Evolutionary conservation across 2,797 vertebrate genomes (phyloP).

Genomic region (Falco novaeseelandiae): DNA sequence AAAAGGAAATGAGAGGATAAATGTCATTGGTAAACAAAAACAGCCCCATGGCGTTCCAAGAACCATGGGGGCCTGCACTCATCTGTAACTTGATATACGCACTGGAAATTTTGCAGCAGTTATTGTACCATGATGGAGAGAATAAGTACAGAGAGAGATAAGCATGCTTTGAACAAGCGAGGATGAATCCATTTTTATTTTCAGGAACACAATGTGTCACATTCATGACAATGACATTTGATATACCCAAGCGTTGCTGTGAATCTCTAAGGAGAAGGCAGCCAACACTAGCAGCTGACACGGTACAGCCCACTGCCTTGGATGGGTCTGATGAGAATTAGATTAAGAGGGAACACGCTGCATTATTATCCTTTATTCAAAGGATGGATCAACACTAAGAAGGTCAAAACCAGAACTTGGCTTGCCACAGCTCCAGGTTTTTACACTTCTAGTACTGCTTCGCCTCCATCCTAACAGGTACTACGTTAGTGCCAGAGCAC

Average conservation of each 20-base stretch:
- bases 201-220: not conserved
- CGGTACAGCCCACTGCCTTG: not conserved
- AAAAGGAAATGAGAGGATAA: constrained; percentile 66
- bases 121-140: not conserved
- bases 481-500: not conserved
- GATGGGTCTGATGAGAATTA: not conserved
- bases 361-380: not conserved
- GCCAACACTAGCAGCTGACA: fast-evolving
- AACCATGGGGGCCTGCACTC: not conserved
- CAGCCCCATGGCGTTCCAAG: constrained; percentile 53
- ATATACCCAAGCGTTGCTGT: not conserved
- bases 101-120: not conserved
- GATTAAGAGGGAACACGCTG: not conserved
- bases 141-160: not conserved
- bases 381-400: not conserved
- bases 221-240: not conserved
- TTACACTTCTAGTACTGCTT: not conserved
- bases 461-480: not conserved
- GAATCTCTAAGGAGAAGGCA: not conserved
- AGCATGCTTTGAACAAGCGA: not conserved
- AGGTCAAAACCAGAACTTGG: not conserved
- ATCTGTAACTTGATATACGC: constrained; percentile 26
- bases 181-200: constrained; percentile 8
- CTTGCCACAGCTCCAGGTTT: not conserved
- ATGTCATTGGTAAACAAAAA: constrained; percentile 62